A percentile compares a stretch with the other conserved stretches of the same genome.
Evolutionary conservation across 1,140 invertebrate genomes (phyloP).

Genomic region (Camponotus floridanus): DNA sequence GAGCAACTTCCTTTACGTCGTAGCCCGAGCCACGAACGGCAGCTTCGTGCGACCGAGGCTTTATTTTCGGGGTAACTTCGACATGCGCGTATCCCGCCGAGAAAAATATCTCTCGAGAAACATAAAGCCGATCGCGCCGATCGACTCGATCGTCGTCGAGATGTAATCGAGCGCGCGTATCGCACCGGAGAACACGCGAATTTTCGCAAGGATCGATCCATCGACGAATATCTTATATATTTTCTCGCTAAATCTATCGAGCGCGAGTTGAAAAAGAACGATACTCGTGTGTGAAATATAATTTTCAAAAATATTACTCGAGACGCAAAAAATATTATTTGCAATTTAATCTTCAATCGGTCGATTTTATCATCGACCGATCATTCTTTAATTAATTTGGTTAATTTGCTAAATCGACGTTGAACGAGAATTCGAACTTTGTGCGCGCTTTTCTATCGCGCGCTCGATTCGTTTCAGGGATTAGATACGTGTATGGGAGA

Average conservation of each 20-base stretch:
- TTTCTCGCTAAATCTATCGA: not conserved
- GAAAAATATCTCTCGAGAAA: slow-evolving; percentile 37
- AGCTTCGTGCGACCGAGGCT: slow-evolving; percentile 56
- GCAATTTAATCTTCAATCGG: not conserved
- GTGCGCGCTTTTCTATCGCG: not conserved
- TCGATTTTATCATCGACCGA: too few relatives aligned
- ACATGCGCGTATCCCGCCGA: slow-evolving; percentile 10
- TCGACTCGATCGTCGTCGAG: slow-evolving; percentile 24
- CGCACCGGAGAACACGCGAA: not conserved
- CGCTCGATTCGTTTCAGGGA: slow-evolving; percentile 21
- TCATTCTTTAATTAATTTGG: not conserved
- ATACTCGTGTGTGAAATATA: not conserved
- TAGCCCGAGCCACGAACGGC: slow-evolving; percentile 51
- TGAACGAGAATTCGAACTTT: not conserved
- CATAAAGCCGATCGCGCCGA: slow-evolving; percentile 23
- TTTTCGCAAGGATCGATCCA: not conserved
- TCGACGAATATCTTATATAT: not conserved
- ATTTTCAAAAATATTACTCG: too few relatives aligned
- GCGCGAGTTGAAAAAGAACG: not conserved
- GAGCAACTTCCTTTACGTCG: slow-evolving; percentile 63
- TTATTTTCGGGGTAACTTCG: slow-evolving; percentile 66
- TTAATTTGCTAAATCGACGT: not conserved
- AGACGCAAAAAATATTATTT: too few relatives aligned
- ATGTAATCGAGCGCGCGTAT: slow-evolving; percentile 23
- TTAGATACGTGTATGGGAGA: slow-evolving; percentile 24